These are phyloP conservation scores for Tethya wilhelma DNA, from an alignment of 37 sponge, comb jelly and placozoan species.

Conservation along the genomic window DNA sequence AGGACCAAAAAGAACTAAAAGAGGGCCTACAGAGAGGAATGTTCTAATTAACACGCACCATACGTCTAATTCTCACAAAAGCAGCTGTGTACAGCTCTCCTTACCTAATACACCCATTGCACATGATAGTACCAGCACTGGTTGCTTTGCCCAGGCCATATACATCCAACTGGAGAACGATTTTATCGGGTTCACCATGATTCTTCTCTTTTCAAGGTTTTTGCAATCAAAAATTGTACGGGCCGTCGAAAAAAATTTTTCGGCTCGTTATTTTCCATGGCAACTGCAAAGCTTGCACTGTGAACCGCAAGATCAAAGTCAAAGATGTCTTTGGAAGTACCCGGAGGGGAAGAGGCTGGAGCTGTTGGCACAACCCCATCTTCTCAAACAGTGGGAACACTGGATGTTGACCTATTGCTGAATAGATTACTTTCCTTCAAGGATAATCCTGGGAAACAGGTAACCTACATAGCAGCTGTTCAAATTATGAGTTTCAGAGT, in stretches of 20 bases:
- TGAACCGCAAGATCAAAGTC: too few species aligned
- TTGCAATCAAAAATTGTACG: too few species aligned
- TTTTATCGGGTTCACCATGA: too few species aligned
- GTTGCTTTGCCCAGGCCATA: conserved; percentile 82
- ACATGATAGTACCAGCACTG: conserved; percentile 69
- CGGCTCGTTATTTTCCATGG: not conserved
- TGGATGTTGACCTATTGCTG: conserved; percentile 66
- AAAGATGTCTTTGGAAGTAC: conserved; percentile 8
- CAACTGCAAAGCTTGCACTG: conserved; percentile 1
- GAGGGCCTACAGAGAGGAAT: conserved; percentile 56
- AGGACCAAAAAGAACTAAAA: conserved; percentile 67
- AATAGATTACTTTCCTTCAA: conserved; percentile 42
- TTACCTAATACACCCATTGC: conserved; percentile 65
- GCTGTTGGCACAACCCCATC: not conserved
- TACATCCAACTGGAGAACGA: conserved; percentile 62
- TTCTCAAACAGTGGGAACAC: not conserved
- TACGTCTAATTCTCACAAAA: not conserved
- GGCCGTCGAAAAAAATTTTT: not conserved
- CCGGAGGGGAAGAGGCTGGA: not conserved
- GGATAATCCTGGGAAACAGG: conserved; percentile 77
- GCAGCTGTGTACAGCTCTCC: not conserved
- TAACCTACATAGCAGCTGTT: not conserved
- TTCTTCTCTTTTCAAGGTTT: too few species aligned
- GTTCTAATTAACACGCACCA: not conserved
- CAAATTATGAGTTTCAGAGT: too few species aligned